Base-by-base conservation (phyloP, 2,113 vertebrate genomes). In the Syngnathoides biaculeatus region DNA sequence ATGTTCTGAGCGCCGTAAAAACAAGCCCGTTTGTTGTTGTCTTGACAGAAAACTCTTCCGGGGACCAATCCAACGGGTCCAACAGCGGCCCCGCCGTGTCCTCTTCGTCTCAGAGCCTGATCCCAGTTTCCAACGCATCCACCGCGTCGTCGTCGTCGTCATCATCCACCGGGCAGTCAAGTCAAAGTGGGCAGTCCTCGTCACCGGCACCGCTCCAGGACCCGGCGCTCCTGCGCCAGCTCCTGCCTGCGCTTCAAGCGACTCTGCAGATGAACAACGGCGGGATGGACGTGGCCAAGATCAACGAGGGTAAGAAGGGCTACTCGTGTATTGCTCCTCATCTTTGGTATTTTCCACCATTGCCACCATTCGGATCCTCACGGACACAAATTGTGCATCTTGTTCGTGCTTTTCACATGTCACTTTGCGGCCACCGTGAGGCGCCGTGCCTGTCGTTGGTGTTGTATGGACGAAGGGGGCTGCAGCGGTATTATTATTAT, bases 231-330 rank as follows among this genome's bases (percentile, higher is more conserved):
- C 93, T 99, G 79, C 93, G 96, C 81, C 96, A 99, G 90, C 92
- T 99, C 65, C 94, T 99, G 72, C 97, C 96, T 58, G 97, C 97
- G 57, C 92, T 99, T 79, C 96, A 99, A 92, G 95, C 97, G 27
- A 96, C 96, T 1, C 90, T 99, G 87, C 97, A 98, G 90, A 93
- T 98, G 90, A 98, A 96, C 90, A 98, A 97, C 87, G 95, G 95
- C 90, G 96, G 90, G 62, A 93, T 98, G 91, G 97, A 99, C 89
- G 94, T 98, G 94, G 94, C 94, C 58, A 98, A 98, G 92, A 96
- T 98, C 87, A 98, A 98, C 69, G 97, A 99, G 92, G 96, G 97
- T 99, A 92, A 93, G 53, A 20, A 48, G 27, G 40, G 5, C 5
- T 22, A 22, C n/a, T n/a, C n/a, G 17, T 20, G 20, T 27, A 58